Conservation (phyloP, 2,888 invertebrate genomes). For the Lasius platythorax region DNA sequence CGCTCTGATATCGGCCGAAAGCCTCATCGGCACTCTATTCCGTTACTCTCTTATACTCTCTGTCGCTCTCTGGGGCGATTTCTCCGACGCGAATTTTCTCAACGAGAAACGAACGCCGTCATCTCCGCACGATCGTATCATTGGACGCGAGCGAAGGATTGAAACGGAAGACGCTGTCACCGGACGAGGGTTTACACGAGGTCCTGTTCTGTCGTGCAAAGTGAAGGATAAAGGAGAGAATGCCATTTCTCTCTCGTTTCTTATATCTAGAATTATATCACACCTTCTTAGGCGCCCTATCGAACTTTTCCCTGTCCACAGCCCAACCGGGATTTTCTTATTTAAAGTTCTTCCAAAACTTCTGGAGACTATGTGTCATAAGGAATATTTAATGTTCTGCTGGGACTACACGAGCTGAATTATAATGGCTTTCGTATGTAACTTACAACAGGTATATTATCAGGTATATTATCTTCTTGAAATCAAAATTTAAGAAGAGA, state of each 20-base stretch:
- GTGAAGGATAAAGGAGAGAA: background rate
- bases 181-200: no score
- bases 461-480: background rate
- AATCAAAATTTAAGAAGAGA: background rate
- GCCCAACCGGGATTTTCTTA: conserved; percentile 11
- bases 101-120: conserved; percentile 3
- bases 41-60: conserved; percentile 50
- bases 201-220: background rate
- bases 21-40: conserved; percentile 12
- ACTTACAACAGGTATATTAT: no score
- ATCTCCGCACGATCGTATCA: background rate
- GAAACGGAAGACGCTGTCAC: background rate
- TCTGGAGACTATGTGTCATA: background rate
- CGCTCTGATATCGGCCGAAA: conserved; percentile 53
- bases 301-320: conserved; percentile 7
- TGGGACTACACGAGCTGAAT: background rate
- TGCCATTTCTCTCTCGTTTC: background rate
- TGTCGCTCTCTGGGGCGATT: conserved; percentile 6
- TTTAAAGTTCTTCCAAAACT: conserved; percentile 15
- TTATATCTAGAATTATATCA: background rate
- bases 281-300: background rate
- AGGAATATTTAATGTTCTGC: conserved; percentile 31
- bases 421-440: conserved; percentile 8
- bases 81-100: conserved; percentile 8
- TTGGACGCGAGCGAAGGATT: background rate